Base-by-base conservation (phyloP, 2,888 invertebrate genomes). In the Criorhina ranunculi region DNA sequence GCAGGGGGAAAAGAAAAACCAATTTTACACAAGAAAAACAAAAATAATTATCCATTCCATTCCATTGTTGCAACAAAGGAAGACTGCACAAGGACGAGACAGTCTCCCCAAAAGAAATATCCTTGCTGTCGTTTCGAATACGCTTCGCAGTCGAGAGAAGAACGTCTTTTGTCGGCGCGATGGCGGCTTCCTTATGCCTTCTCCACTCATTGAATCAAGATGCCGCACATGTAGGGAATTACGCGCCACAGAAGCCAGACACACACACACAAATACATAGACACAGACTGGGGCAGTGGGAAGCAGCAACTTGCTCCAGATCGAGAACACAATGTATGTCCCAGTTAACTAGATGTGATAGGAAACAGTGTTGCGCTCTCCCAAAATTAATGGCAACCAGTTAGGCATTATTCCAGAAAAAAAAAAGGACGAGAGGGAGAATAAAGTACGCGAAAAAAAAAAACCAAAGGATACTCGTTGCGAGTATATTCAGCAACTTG, bases 261-360 rank as follows among this genome's bases (percentile, higher is more conserved):
- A 19, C 33, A 15, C 12, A 17, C 9, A 35, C 40, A 4, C 12
- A 17, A 6, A 35, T 31, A 4, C 51, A 12, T 8, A 5, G 9
- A 9, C 8, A 55, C 49, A 70, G 51, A 75, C 51, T 76, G 42
- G 81, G 76, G 44, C 81, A 76, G 35, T 81, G 62, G 62, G 59
- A 42, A 59, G 60, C 55, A 37, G 24, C 17, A 24, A 24, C 24
- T 1, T 4, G 24, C 24, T 42, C 29, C 31, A 55, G 62, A 83
- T 79, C 59, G 79, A 75, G 62, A 64, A 60, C 44, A 59, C 70
- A 75, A 85, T 85, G 80, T 85, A 80, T 85, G 85, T 80, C 85
- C 85, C 64, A 85, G 85, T 80, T 85, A 85, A 85, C 85, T 75
- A 80, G 85, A 85, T 79, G 79, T 76, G 79, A 85, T 80, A 70